Base-by-base conservation (phyloP, 1,140 invertebrate genomes). In the Bradynema listronoti region DNA sequence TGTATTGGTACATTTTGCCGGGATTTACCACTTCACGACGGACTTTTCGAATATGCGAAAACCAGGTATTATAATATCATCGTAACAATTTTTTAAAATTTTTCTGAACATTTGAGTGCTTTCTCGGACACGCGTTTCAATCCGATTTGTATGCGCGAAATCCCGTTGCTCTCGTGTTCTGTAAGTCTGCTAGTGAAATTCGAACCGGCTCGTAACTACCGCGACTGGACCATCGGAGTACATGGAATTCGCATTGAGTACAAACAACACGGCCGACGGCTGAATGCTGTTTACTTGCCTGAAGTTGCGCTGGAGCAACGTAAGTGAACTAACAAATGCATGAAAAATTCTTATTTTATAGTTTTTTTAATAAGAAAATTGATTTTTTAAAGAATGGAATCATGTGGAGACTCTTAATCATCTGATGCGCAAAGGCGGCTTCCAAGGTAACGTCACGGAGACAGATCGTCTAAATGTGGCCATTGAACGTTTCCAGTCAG, bases 211-310 rank as follows among this genome's bases (percentile, higher is more conserved):
- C 82, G 84, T 43, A 87, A 96, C 78, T 97, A 91, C 80, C 82
- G 92, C 63, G 94, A 98, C 80, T 99, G 94, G 94, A 87, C 91
- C 82, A 84, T 98, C 54, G 94, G 94, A 16, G 84, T 88, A 36
- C 94, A 99, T 81, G 94, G 94, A 27, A 97, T 99, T 72, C 85
- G 93, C 47, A 98, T 98, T 67, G 92, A 98, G 82, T 99, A 97
- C 76, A 80, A 87, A 57, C 93, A 97, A 74, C 89, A 90, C 72
- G 93, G 93, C 59, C 87, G 87, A 66, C 90, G 91, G 76, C 85
- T 90, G 72, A 95, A 90, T 65, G 93, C 94, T 66, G 98, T 94
- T 69, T 98, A 95, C 81, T 84, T 99, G 77, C 94, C 94, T 50
- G 88, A 97, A 82, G 91, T 99, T 56, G 91, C 93, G 68, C 85